A percentile compares a stretch with the other conserved stretches of the same genome.
Evolutionary conservation across 2,113 vertebrate species (phyloP).

Genomic region (Hoplias malabaricus): DNA sequence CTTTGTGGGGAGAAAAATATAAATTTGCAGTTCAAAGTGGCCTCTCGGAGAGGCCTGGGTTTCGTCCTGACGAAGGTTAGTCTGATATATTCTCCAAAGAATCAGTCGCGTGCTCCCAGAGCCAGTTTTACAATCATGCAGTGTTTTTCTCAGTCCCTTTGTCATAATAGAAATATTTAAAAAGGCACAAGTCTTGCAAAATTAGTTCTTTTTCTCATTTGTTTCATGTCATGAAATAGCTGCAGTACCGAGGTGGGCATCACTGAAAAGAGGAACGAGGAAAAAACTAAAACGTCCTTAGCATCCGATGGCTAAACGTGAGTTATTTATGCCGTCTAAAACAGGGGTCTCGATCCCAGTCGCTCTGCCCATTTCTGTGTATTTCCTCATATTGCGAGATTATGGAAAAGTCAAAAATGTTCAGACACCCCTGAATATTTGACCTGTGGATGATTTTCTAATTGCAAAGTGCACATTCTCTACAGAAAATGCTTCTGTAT

Average conservation of each 20-base stretch:
- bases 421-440: too few species aligned
- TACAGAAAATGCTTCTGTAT: too few species aligned
- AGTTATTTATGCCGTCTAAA: slow-evolving; percentile 12
- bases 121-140: neutral
- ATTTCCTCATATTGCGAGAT: too few species aligned
- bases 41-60: neutral
- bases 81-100: slow-evolving; percentile 3
- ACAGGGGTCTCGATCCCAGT: too few species aligned
- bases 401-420: too few species aligned
- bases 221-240: slow-evolving; percentile 23
- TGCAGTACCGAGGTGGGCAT: slow-evolving; percentile 35
- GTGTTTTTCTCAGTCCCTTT: slow-evolving; percentile 11
- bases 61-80: slow-evolving; percentile 26
- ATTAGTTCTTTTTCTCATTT: slow-evolving; percentile 10
- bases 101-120: slow-evolving; percentile 16
- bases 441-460: too few species aligned
- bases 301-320: neutral
- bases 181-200: slow-evolving; percentile 57
- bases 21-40: neutral
- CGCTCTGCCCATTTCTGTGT: too few species aligned
- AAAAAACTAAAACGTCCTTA: neutral
- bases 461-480: too few species aligned
- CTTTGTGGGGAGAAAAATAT: neutral
- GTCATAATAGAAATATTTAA: slow-evolving; percentile 41
- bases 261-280: neutral